Evolutionary conservation across 2,888 invertebrate genomes (phyloP).

Genomic region (Willowsia nigromaculata): DNA sequence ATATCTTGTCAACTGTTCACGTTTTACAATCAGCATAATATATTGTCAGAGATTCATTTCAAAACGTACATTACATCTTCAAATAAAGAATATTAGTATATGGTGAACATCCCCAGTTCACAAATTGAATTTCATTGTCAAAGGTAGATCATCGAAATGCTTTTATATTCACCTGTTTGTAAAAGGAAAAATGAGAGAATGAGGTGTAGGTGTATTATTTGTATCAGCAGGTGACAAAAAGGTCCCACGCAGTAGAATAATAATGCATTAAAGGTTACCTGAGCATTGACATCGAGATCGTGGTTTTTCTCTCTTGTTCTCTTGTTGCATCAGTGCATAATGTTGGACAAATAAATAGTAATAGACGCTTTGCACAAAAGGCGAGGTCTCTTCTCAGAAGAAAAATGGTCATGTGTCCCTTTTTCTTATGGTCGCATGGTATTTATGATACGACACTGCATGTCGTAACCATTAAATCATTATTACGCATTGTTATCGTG

Average conservation of each 20-base stretch:
- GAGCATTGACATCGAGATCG: background rate
- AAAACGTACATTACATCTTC: background rate
- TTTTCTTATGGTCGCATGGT: constrained; percentile 44
- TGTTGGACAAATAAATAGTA: background rate
- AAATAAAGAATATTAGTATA: background rate
- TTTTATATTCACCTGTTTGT: constrained; percentile 28
- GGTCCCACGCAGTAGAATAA: constrained; percentile 10
- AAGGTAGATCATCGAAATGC: constrained; percentile 14
- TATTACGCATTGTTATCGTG: constrained; percentile 65
- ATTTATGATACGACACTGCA: constrained; percentile 59
- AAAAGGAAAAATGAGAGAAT: background rate
- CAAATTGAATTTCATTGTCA: constrained; percentile 60
- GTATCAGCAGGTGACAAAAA: constrained; percentile 61
- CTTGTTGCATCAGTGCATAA: background rate
- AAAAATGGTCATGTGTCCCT: constrained; percentile 26
- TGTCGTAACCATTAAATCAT: constrained; percentile 66
- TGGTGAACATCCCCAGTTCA: background rate
- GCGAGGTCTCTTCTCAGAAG: constrained; percentile 11
- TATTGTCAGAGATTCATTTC: background rate
- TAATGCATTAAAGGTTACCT: background rate
- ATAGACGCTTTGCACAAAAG: background rate
- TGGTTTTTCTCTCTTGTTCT: constrained; percentile 12
- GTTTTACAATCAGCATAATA: constrained; percentile 34
- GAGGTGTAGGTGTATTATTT: constrained; percentile 60
- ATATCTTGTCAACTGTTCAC: background rate